Evolutionary conservation across 2,797 vertebrate genomes (phyloP), one percentile per base, ranked within the genome.

Genomic region (Nasua narica): DNA sequence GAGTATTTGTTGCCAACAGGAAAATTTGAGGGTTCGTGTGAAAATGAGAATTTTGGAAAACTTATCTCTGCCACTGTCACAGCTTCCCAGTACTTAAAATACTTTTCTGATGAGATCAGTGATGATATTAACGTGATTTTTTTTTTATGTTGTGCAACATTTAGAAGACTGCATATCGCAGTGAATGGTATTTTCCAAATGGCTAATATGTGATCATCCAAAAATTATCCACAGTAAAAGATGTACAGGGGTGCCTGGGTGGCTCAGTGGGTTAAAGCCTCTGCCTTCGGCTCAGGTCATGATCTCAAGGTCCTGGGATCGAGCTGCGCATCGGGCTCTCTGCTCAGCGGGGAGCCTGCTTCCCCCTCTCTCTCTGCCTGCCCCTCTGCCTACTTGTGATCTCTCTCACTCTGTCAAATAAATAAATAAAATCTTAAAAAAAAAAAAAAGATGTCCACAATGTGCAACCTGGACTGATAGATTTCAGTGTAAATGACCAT

Each of bases 1-100:
- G n/a, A 32, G n/a, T 40, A 74, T 54, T 48, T 48, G n/a, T 70
- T 79, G 40, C 50, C 50, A 60, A 56, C 32, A 32, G 76, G 21
- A 89, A 46, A 27, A 79, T 69, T 25, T 52, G 50, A 35, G 62
- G 27, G 27, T 43, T 86, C 0, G 2, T 8, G 15, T 88, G 27
- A 81, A 91, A 95, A 43, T 91, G 62, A 35, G 43, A 60, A 62
- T 72, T 87, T 78, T 87, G n/a, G 37, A 77, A 67, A 92, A 92
- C 19, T 48, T 88, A 27, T 72, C 10, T 77, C 67, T 69, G 40
- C n/a, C 37, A 29, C 37, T 43, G 8, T 50, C 54, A 37, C 6
- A 72, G 4, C 12, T 86, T 83, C 37, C 43, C 27, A 32, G 58
- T 58, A 58, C 16, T 88, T 77, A 81, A 67, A 92, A 92, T 52